Evolutionary conservation across 2,888 invertebrate genomes (phyloP), one percentile per base, ranked within the genome.

Genomic region (Stenichneumon culpator): DNA sequence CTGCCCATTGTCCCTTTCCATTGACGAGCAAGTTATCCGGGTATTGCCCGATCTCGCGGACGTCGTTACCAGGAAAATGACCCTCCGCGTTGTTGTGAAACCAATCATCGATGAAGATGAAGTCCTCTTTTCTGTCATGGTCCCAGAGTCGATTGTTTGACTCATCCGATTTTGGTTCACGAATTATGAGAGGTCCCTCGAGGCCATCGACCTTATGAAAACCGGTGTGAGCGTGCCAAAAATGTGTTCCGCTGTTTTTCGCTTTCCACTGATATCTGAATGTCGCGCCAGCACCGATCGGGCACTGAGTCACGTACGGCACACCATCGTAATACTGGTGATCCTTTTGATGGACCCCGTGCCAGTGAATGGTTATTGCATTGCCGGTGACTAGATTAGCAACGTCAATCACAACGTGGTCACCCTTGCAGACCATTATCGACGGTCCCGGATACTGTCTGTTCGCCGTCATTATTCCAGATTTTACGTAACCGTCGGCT

Each of bases 291-390:
- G 97, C 97, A 90, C 96, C 96, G 90, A 98, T 98, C 57, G 98
- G 98, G 94, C 98, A 98, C 93, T 98, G 98, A 0, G 98, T 98
- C 47, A 98, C 97, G 90, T 97, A 97, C 22, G 98, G 98, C 67
- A 98, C 98, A 87, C 98, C 98, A 90, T 98, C 98, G 92, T 97
- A 98, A 94, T 97, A 98, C 92, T 97, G 98, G 7, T 97, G 96
- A 78, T 97, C 97, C 88, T 96, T 95, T 93, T 98, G 98, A 95
- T 96, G 97, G 89, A 98, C 95, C 87, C 98, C 98, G 93, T 98
- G 98, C 98, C 98, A 98, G 94, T 99, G 98, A 83, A 98, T 96
- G 67, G 97, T 97, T 2, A 97, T 96, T 92, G 97, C 98, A 96
- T 97, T 96, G 82, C 97, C 97, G 91, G 97, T 97, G 95, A 98